phyloP scores from a whole-genome alignment of 2,888 invertebrate species.

The Synergus gifuensis region DNA sequence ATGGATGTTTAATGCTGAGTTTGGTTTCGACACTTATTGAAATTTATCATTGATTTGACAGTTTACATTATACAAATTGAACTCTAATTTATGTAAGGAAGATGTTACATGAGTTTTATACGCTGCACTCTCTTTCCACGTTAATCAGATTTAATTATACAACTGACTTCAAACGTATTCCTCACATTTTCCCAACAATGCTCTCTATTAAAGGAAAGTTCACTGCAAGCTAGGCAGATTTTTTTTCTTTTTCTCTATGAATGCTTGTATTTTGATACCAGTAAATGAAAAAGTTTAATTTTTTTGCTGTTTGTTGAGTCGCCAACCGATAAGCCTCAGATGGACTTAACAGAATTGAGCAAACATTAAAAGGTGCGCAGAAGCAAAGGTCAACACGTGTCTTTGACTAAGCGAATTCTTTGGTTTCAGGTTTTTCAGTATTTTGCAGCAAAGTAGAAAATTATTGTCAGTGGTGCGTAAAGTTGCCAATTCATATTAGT shows the following conservation, averaged over 20 bases:
- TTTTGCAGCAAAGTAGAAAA: background rate
- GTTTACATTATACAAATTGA: no score
- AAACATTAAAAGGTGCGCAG: background rate
- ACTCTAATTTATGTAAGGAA: no score
- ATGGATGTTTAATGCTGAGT: no score
- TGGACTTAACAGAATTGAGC: background rate
- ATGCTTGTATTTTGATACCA: background rate
- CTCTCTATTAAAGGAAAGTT: background rate
- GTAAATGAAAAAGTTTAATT: background rate
- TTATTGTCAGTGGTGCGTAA: conserved; percentile 1
- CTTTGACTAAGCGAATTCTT: conserved; percentile 6
- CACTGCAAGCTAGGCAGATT: background rate
- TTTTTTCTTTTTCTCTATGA: background rate
- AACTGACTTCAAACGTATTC: no score
- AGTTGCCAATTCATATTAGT: background rate
- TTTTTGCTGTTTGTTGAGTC: background rate
- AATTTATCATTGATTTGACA: no score
- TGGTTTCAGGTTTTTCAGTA: background rate
- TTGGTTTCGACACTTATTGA: no score
- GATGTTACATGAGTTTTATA: no score
- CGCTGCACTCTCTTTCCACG: no score
- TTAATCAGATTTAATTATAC: no score
- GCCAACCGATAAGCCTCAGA: background rate
- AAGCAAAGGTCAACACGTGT: conserved; percentile 6
- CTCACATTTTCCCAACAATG: no score